phyloP scores from a whole-genome alignment of 2,113 vertebrate genomes.

The Anseranas semipalmata region DNA sequence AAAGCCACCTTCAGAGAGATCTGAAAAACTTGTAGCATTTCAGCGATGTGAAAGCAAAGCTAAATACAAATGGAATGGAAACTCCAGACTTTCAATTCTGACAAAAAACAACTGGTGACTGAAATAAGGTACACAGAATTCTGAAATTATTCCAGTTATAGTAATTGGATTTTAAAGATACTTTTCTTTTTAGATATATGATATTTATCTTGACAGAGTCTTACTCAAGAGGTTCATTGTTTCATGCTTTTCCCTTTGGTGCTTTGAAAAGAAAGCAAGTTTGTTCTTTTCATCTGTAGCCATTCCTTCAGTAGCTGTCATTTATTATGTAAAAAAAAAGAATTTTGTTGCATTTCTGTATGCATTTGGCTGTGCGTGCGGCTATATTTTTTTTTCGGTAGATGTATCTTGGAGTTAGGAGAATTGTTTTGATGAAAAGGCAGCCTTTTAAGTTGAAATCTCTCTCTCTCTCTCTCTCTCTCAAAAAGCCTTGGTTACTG shows the following conservation, averaged over 20 bases:
- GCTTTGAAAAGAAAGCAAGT: slow-evolving; percentile 47
- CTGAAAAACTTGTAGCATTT: background rate
- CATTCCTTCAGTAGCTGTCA: slow-evolving; percentile 8
- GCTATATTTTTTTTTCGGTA: slow-evolving; percentile 46
- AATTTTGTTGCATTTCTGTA: slow-evolving; percentile 12
- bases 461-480: slow-evolving; percentile 22
- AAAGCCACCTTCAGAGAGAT: background rate
- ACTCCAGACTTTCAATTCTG: background rate
- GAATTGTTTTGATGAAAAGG: slow-evolving; percentile 49
- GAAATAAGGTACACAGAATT: background rate
- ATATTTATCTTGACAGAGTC: slow-evolving; percentile 47
- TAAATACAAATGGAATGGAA: background rate
- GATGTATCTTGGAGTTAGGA: background rate
- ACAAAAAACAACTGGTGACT: background rate
- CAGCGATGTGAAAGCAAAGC: background rate
- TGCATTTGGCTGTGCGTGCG: slow-evolving; percentile 6
- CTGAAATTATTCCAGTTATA: slow-evolving; percentile 15
- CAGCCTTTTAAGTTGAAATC: slow-evolving; percentile 6
- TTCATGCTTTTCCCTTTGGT: slow-evolving; percentile 16
- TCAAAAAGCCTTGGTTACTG: background rate
- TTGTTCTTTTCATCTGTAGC: slow-evolving; percentile 48
- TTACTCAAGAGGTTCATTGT: slow-evolving; percentile 58
- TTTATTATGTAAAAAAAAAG: slow-evolving; percentile 28
- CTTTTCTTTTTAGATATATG: slow-evolving; percentile 37
- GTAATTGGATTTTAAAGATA: slow-evolving; percentile 53